Evolutionary conservation across 2,113 vertebrate genomes (phyloP), one percentile per base, ranked within the genome.

Genomic region (Lonchura striata): DNA sequence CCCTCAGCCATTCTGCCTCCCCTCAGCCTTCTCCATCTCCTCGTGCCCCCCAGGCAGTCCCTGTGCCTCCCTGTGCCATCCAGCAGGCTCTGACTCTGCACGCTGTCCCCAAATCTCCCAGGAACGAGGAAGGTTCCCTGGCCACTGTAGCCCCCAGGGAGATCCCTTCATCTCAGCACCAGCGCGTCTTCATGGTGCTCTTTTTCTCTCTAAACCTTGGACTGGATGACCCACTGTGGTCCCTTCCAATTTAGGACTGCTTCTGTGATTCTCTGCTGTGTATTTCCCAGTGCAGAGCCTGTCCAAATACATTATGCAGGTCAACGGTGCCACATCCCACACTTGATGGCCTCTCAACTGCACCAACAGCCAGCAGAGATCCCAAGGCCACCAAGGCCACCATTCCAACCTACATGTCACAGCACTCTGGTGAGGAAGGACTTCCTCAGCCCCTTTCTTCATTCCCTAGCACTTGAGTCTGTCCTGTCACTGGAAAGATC

Each of bases 151-250:
- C 6, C 10, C 28, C 33, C 9, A 13, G 27, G 31, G 15, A 44
- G 25, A 18, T 11, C 6, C 12, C 39, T 52, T 41, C 7, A 2
- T 16, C 31, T 52, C 37, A 13, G 59, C 16, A 39, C 59, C 35
- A 39, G 5, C 1, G 0, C 13, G 3, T 57, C 20, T 25, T 27
- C 35, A 3, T 1, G 7, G 12, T 30, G 70, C 21, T 7, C 4
- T 13, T 47, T 31, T 5, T 79, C 13, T 52, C n/a, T 54, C 24
- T 47, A 13, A 69, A 31, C 49, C 63, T 61, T 49, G 47, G 14
- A 27, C 11, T 7, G 13, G 21, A 16, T 13, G n/a, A 54, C 25
- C 54, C 21, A 8, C 25, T 31, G 35, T 47, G 41, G 24, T 54
- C 30, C 46, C 25, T 76, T 76, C 41, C 35, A 11, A 4, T 30